Percentiles rank a stretch among this genome's conserved stretches.
These are phyloP conservation scores for Scopus umbretta DNA, from an alignment of 2,113 vertebrate genomes.

Conservation along the genomic window DNA sequence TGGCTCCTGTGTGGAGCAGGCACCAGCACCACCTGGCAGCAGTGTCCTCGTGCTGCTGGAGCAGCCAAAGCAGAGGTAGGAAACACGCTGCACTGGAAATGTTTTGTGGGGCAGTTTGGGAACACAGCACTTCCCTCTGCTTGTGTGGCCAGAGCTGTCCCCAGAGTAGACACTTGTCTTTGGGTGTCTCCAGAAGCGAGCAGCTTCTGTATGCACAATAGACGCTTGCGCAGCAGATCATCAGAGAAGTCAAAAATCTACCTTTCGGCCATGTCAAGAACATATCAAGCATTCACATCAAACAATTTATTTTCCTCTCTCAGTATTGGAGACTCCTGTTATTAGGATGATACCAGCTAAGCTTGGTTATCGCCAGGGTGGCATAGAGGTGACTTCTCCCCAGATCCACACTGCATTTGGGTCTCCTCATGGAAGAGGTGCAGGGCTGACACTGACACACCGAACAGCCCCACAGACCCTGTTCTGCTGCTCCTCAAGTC, in stretches of 20 bases:
- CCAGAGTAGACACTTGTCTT: background rate
- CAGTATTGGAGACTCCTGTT: background rate
- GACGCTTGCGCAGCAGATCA: background rate
- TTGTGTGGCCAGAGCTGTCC: fast-evolving
- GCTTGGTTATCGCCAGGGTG: background rate
- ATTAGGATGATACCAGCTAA: background rate
- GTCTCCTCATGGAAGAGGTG: background rate
- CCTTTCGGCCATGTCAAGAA: fast-evolving
- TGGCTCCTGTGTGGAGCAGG: background rate
- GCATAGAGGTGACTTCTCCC: background rate
- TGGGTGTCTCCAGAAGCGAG: background rate
- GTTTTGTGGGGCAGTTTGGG: background rate
- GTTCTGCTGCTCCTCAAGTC: background rate
- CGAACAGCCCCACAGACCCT: background rate
- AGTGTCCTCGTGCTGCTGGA: fast-evolving
- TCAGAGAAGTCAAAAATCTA: background rate
- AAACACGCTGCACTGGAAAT: fast-evolving
- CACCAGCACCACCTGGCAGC: too few species aligned
- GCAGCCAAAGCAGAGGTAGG: background rate
- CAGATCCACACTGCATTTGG: background rate
- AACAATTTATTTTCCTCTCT: background rate
- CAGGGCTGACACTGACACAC: background rate
- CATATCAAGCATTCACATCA: background rate
- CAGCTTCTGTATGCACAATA: fast-evolving
- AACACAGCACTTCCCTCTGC: background rate